These are phyloP conservation scores for Holothuria leucospilota DNA, from an alignment of 53 echinoderm and acorn worm genomes.

Conservation along the genomic window DNA sequence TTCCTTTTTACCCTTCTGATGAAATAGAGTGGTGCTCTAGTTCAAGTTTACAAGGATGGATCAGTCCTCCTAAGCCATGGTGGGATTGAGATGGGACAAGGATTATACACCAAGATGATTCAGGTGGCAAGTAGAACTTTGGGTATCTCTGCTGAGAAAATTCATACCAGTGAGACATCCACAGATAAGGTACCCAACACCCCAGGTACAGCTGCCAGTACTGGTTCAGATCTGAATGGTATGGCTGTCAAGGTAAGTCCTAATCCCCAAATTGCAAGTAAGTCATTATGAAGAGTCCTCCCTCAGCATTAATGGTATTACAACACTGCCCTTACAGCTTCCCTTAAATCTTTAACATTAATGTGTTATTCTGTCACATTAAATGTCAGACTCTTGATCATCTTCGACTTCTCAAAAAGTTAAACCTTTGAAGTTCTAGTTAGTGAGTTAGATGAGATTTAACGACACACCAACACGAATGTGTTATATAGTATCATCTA, in stretches of 20 bases:
- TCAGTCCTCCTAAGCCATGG: conserved; percentile 84
- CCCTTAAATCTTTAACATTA: too few species aligned
- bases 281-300: too few species aligned
- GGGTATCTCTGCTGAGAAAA: conserved; percentile 65
- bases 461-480: too few species aligned
- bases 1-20: too few species aligned
- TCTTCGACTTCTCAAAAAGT: too few species aligned
- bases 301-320: too few species aligned
- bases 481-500: too few species aligned
- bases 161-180: conserved; percentile 72
- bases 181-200: conserved; percentile 82
- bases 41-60: conserved; percentile 91
- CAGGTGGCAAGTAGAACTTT: conserved; percentile 82
- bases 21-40: conserved; percentile 78
- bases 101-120: conserved; percentile 89
- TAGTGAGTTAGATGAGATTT: too few species aligned
- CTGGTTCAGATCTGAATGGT: conserved; percentile 77
- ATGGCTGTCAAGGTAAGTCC: conserved; percentile 75
- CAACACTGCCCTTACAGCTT: too few species aligned
- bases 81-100: conserved; percentile 95
- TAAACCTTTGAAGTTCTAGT: too few species aligned
- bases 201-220: conserved; percentile 72
- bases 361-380: too few species aligned
- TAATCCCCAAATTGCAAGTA: neutral
- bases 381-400: too few species aligned